A percentile compares a stretch with the other conserved stretches of the same genome.
Conservation (phyloP, 2,113 vertebrate genomes). For the Tapirus terrestris region DNA sequence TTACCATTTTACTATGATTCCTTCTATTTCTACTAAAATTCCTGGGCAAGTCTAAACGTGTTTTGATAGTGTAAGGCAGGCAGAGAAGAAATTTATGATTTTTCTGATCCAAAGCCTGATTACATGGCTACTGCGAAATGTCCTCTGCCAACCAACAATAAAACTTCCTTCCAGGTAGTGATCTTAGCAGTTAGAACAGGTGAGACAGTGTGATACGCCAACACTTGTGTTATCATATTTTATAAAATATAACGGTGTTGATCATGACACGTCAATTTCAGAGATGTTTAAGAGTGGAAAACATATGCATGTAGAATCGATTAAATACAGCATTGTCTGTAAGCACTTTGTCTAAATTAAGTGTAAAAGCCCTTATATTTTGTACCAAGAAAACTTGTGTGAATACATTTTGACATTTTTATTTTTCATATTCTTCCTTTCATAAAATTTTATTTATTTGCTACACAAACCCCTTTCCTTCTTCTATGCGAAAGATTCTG, state of each 20-base stretch:
- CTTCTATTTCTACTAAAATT: background rate
- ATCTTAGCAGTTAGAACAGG: background rate
- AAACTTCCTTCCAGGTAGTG: background rate
- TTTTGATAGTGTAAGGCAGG: background rate
- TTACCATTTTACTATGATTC: background rate
- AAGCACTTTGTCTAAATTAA: background rate
- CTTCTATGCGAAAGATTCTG: background rate
- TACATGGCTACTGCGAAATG: background rate
- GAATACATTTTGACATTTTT: background rate
- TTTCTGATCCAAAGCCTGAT: background rate
- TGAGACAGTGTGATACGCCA: background rate
- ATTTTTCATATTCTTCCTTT: background rate
- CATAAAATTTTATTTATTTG: background rate
- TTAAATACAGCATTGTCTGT: background rate
- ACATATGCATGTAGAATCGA: background rate
- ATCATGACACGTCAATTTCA: background rate
- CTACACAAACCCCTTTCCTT: background rate
- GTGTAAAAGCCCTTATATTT: background rate
- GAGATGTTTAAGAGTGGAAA: background rate
- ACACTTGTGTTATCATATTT: background rate
- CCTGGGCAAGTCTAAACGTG: background rate
- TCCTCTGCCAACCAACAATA: background rate
- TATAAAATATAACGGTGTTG: background rate
- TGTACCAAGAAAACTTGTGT: background rate
- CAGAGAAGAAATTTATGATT: background rate